These are phyloP conservation scores for Neodon shergylaensis DNA, from an alignment of 2,113 vertebrate species.

Conservation along the genomic window DNA sequence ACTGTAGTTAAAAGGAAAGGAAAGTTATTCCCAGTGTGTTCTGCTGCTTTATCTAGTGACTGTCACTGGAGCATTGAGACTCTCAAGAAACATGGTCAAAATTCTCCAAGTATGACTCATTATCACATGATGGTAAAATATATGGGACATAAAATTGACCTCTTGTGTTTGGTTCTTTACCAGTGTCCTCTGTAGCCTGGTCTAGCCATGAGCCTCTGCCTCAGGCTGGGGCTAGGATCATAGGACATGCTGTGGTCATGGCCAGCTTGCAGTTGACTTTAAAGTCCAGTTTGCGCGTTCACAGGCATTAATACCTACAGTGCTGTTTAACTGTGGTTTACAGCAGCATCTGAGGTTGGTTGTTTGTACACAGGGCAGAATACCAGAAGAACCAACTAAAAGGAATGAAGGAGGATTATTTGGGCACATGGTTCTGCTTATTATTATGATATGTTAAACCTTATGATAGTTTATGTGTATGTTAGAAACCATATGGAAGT, in stretches of 20 bases:
- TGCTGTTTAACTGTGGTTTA: neutral
- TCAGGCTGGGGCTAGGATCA: neutral
- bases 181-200: neutral
- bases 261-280: neutral
- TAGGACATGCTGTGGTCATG: neutral
- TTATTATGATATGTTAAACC: neutral
- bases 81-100: constrained; percentile 8
- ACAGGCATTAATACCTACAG: neutral
- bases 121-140: constrained; percentile 13
- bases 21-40: constrained; percentile 22
- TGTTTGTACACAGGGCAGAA: neutral
- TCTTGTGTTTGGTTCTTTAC: neutral
- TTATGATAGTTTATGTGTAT: neutral
- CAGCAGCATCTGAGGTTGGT: neutral
- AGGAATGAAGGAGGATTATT: neutral
- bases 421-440: neutral
- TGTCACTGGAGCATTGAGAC: neutral
- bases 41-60: constrained; percentile 41
- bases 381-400: neutral
- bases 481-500: neutral
- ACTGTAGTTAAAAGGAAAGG: constrained; percentile 27
- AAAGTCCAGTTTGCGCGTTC: neutral
- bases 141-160: neutral
- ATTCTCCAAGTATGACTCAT: constrained; percentile 35
- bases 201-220: neutral